Evolutionary conservation across 2,797 vertebrate genomes (phyloP).

Genomic region (Stomatorhinus walkeri): DNA sequence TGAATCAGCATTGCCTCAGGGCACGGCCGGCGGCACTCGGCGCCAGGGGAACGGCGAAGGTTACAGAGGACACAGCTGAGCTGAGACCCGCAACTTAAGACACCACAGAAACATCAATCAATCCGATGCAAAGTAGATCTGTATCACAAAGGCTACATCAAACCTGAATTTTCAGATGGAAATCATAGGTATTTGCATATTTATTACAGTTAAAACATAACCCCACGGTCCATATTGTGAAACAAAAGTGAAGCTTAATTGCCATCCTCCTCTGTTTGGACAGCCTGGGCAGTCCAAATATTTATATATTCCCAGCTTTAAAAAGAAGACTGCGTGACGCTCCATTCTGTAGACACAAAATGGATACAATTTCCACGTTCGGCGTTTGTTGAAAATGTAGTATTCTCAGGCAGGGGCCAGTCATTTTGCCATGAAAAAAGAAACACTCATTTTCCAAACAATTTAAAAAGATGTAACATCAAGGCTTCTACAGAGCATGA

Average conservation of each 20-base stretch:
- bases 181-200: background rate
- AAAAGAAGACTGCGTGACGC: background rate
- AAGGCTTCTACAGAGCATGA: background rate
- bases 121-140: background rate
- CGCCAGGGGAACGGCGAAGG: constrained; percentile 10
- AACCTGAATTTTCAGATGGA: background rate
- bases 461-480: background rate
- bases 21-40: background rate
- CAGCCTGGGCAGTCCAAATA: background rate
- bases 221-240: background rate
- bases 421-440: background rate
- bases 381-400: background rate
- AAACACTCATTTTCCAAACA: constrained; percentile 3
- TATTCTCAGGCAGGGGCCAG: background rate
- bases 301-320: background rate
- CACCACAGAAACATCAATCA: constrained; percentile 8
- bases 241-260: background rate
- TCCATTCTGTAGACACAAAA: background rate
- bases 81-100: background rate
- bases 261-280: background rate
- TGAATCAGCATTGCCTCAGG: constrained; percentile 20
- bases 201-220: constrained; percentile 3
- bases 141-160: constrained; percentile 14
- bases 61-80: background rate
- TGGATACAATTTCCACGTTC: background rate